These are phyloP conservation scores for Nomada ferruginata DNA, from an alignment of 2,888 invertebrate genomes.

Conservation along the genomic window DNA sequence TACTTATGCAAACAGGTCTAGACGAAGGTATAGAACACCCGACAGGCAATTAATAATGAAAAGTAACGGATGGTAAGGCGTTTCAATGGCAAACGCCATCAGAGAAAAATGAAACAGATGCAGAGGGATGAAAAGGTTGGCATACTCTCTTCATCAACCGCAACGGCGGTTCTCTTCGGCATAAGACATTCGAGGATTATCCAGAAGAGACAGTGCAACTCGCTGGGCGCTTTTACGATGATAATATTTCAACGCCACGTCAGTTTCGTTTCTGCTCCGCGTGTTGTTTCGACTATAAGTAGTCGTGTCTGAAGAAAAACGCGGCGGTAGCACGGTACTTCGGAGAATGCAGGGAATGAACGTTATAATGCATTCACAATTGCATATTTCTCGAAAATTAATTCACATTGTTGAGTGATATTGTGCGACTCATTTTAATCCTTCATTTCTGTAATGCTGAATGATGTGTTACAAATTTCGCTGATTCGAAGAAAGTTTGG, in stretches of 20 bases:
- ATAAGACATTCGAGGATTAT: constrained; percentile 67
- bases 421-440: neutral
- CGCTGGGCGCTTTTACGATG: constrained; percentile 62
- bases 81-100: constrained; percentile 21
- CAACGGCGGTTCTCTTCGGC: constrained; percentile 45
- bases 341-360: constrained; percentile 18
- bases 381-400: neutral
- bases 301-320: constrained; percentile 22
- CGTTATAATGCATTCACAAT: neutral
- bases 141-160: constrained; percentile 31
- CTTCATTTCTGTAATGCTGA: neutral
- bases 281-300: constrained; percentile 48
- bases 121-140: neutral
- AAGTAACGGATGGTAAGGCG: neutral
- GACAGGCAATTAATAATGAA: constrained; percentile 29
- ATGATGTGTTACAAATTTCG: neutral
- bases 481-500: no score
- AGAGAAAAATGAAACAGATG: constrained; percentile 38
- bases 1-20: neutral
- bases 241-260: constrained; percentile 69
- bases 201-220: constrained; percentile 46
- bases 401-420: neutral
- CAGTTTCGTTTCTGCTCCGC: constrained; percentile 52
- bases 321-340: neutral
- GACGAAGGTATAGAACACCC: neutral